Base-by-base conservation (phyloP, 2,888 invertebrate genomes). In the Cylloceria caligata region DNA sequence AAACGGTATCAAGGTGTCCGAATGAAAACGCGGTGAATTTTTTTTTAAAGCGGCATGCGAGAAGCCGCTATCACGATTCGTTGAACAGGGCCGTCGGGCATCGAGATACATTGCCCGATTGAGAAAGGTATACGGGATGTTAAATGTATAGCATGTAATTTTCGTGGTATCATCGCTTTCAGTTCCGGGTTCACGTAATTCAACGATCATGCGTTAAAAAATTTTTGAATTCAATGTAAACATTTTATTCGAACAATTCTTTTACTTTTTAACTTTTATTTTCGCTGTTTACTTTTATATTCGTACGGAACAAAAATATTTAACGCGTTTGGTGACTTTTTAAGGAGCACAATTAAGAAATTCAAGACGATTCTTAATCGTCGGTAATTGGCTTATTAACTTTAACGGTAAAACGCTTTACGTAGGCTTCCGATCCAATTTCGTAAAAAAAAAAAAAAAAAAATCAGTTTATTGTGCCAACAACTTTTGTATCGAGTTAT, bases 91-190 rank as follows among this genome's bases (percentile, higher is more conserved):
- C 67, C 7, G 75, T 60, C 57, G 36, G 67, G 34, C 13, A 45
- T 39, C 65, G 65, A 30, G 74, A 75, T 62, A 27, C 68, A 68
- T 68, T 62, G 62, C 60, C n/a, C 47, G 68, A 47, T 49, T 49
- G 60, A 36, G 16, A 76, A 68, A 2, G 36, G 13, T 47, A 60
- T 49, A 36, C 57, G 60, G 5, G 60, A 60, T 68, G 47, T 36
- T 76, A 68, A 76, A 76, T 76, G 36, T 62, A 39, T 60, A 34
- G 27, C 47, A 13, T 36, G 19, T 24, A 60, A 49, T 49, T 76
- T 76, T 76, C 55, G 74, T 7, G 30, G n/a, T 4, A 57, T 30
- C 19, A 11, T 11, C 45, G 42, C 11, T 64, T 71, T 39, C 1
- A n/a, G 21, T 30, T 42, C 57, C 60, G 13, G 47, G 34, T 60